Percentiles rank a stretch among this genome's conserved stretches.
These are phyloP conservation scores for Sus cebifrons DNA, from an alignment of 2,797 vertebrate species.

Conservation along the genomic window DNA sequence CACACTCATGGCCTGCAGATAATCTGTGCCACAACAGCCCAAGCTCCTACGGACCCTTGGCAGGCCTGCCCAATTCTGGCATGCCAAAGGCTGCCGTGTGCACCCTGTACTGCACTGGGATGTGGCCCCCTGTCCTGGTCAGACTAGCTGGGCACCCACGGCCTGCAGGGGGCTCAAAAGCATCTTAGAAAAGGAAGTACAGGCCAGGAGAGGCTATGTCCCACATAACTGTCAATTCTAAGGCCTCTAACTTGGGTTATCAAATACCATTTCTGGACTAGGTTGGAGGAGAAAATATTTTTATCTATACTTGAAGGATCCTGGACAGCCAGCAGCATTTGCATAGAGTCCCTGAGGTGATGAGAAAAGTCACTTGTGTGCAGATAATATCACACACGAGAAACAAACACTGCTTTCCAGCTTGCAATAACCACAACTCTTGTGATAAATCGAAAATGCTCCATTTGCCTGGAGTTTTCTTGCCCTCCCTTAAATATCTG, in stretches of 20 bases:
- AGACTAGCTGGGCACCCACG: not conserved
- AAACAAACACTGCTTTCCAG: not conserved
- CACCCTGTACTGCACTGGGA: not conserved
- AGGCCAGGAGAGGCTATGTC: not conserved
- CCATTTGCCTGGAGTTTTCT: not conserved
- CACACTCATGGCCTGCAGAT: not conserved
- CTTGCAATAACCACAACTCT: not conserved
- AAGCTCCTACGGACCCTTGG: not conserved
- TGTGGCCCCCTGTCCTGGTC: not conserved
- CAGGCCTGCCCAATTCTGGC: not conserved
- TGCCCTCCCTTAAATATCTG: not conserved
- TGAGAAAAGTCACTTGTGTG: not conserved
- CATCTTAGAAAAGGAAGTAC: not conserved
- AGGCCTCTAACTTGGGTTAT: not conserved
- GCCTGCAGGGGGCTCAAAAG: not conserved
- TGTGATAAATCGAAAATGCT: not conserved
- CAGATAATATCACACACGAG: not conserved
- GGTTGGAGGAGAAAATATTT: not conserved
- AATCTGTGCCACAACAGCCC: not conserved
- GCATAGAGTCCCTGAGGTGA: not conserved
- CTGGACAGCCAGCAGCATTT: not conserved
- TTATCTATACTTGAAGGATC: constrained; percentile 26
- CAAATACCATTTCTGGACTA: not conserved
- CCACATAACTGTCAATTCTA: not conserved
- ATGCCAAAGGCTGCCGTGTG: not conserved